Evolutionary conservation across 2,113 vertebrate species (phyloP), one percentile per base, ranked within the genome.

Genomic region (Tetrao urogallus): DNA sequence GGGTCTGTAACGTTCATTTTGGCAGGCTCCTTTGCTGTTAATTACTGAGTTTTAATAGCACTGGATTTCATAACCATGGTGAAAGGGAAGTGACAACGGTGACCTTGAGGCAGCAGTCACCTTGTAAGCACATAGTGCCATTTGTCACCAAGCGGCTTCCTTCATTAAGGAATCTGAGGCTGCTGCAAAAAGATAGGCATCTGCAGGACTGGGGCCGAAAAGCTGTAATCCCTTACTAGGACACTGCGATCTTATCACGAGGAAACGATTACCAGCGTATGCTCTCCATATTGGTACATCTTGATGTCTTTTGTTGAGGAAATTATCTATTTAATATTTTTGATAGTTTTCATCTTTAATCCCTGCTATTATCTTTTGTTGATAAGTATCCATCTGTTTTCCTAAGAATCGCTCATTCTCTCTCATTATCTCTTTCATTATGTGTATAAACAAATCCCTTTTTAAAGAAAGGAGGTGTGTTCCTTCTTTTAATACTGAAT

Each of bases 61-160:
- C 3, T 3, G 8, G 19, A 69, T 93, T 93, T 93, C 47, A 10
- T 77, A 78, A 74, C 21, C 54, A 36, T 24, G 65, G 45, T 40
- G 60, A 86, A 76, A 81, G 69, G 47, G 69, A 94, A 91, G 82
- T 93, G 82, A 91, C 86, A 89, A 47, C 0, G 0, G 56, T 94
- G 84, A 96, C 92, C 95, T 94, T 93, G 91, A 93, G 71, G 91
- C 82, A 92, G 82, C 84, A 89, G 69, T 89, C 86, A 94, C 91
- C 94, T 94, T 92, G 92, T 63, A 61, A 75, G 83, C 54, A 70
- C 81, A 45, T 66, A 92, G 83, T 72, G 83, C 77, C 58, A 82
- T 95, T 95, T 96, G 83, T 95, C 90, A 92, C 71, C 32, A 30
- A 38, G 8, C 17, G 82, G 86, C 71, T 91, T 47, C 89, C 92